Conservation (phyloP, 2,113 vertebrate species). For the Mugil cephalus region DNA sequence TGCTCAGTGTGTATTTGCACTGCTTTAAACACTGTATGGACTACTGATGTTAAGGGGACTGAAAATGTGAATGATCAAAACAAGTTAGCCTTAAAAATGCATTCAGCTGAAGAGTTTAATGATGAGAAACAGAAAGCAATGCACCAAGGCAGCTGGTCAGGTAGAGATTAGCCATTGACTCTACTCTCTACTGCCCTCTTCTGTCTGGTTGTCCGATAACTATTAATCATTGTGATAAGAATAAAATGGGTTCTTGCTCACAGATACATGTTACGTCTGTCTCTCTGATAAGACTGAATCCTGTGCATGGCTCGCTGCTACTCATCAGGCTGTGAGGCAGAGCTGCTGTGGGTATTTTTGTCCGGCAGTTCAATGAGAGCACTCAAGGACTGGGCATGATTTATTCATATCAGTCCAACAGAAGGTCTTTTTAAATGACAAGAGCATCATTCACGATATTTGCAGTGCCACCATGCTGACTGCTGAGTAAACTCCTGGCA, state of each 20-base stretch:
- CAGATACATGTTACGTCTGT: no score
- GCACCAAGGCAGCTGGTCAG: no score
- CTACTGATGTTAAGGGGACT: no score
- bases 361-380: constrained; percentile 34
- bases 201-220: constrained; percentile 9
- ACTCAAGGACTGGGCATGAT: constrained; percentile 37
- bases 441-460: constrained; percentile 69
- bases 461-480: constrained; percentile 56
- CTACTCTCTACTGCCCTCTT: constrained; percentile 52
- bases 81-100: no score
- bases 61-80: no score
- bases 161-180: not conserved
- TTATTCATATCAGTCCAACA: constrained; percentile 66
- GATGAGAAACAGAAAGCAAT: no score
- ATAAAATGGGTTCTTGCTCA: not conserved
- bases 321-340: not conserved
- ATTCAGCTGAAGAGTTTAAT: no score
- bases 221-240: not conserved
- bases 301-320: not conserved
- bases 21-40: no score
- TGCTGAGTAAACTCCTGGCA: constrained; percentile 44
- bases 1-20: no score
- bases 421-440: constrained; percentile 61
- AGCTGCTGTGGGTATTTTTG: constrained; percentile 18
- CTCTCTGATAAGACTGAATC: no score